Evolutionary conservation across 2,888 invertebrate species (phyloP).

Genomic region (Stegophylla sp.): DNA sequence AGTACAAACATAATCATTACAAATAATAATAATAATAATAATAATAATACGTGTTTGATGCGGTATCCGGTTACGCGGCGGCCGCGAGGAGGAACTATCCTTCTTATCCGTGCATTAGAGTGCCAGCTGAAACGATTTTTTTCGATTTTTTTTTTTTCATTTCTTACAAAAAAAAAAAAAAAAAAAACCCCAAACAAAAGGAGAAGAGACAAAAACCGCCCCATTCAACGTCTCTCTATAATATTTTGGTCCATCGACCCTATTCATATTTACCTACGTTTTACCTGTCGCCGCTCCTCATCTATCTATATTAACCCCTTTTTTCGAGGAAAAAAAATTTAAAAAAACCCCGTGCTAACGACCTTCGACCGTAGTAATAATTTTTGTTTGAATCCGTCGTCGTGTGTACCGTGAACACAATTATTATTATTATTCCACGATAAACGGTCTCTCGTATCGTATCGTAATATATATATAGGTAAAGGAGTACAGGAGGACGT

Average conservation of each 20-base stretch:
- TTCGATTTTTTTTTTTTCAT: constrained; percentile 16
- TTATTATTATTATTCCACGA: not conserved
- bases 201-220: constrained; percentile 4
- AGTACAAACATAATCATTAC: constrained; percentile 9
- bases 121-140: constrained; percentile 57
- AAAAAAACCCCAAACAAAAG: constrained; percentile 23
- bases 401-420: not conserved
- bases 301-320: constrained; percentile 39
- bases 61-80: constrained; percentile 46
- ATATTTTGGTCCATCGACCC: constrained; percentile 55
- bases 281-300: too few relatives aligned
- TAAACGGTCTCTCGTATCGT: not conserved
- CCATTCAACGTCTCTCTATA: constrained; percentile 24
- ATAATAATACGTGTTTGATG: not conserved
- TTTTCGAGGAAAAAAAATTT: constrained; percentile 46
- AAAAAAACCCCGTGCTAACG: too few relatives aligned
- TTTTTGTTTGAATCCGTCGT: constrained; percentile 18
- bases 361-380: constrained; percentile 34
- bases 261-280: constrained; percentile 55
- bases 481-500: not conserved
- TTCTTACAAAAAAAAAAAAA: not conserved
- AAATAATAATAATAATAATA: not conserved
- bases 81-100: constrained; percentile 5
- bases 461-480: not conserved
- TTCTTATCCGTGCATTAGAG: not conserved